Conservation (phyloP, 2,113 vertebrate species). For the Athene cunicularia region DNA sequence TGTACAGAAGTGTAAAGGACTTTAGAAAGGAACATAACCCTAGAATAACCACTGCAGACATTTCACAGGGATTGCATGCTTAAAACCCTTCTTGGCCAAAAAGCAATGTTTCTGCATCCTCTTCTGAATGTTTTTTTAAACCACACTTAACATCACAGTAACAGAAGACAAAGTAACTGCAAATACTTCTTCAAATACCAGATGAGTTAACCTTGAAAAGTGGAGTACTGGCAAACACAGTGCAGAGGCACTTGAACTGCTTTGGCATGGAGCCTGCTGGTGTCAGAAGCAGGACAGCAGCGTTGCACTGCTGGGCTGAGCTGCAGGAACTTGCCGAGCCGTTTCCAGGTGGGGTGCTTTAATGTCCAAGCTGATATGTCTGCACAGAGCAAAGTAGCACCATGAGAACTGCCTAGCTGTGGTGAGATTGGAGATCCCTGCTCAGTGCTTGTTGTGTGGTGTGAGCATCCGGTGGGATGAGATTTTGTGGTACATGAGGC, state of each 20-base stretch:
- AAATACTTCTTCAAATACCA: not conserved
- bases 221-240: not conserved
- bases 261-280: not conserved
- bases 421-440: not conserved
- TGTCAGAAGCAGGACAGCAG: not conserved
- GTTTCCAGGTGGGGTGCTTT: not conserved
- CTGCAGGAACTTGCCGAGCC: not conserved
- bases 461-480: not conserved
- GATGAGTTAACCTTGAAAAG: not conserved
- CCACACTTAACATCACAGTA: not conserved
- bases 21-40: not conserved
- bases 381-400: not conserved
- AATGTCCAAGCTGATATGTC: not conserved
- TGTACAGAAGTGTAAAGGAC: not conserved
- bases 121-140: not conserved
- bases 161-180: not conserved
- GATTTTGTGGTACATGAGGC: not conserved
- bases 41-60: not conserved
- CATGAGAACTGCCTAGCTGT: not conserved
- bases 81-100: not conserved
- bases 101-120: not conserved
- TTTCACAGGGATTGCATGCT: not conserved
- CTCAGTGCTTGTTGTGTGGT: accelerated
- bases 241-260: not conserved
- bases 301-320: not conserved